phyloP scores from a whole-genome alignment of 2,797 vertebrate species.

The Cetoscarus ocellatus region DNA sequence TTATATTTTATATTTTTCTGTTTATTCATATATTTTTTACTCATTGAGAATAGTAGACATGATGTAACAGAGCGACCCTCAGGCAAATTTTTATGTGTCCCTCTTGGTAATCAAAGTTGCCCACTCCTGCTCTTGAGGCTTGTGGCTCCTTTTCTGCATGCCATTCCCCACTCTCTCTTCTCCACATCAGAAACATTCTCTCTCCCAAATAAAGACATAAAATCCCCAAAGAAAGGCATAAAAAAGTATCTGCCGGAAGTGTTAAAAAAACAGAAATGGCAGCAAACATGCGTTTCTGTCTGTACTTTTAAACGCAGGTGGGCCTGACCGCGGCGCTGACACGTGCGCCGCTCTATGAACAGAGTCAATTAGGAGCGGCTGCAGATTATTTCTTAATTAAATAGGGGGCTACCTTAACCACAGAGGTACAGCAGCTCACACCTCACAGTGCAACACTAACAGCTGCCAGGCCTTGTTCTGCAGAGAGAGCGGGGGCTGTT shows the following conservation, averaged over 20 bases:
- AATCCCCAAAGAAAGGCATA: too few relatives aligned
- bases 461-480: constrained; percentile 86
- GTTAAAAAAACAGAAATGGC: constrained; percentile 33
- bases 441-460: constrained; percentile 83
- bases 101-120: too few relatives aligned
- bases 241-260: constrained; percentile 16
- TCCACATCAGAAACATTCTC: too few relatives aligned
- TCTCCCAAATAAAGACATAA: too few relatives aligned
- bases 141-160: too few relatives aligned
- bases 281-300: constrained; percentile 53
- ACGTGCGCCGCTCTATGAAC: constrained; percentile 69
- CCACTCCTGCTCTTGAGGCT: too few relatives aligned
- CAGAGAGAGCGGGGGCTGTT: constrained; percentile 78
- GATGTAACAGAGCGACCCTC: too few relatives aligned
- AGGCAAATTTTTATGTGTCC: too few relatives aligned
- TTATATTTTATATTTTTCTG: too few relatives aligned
- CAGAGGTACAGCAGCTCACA: constrained; percentile 80
- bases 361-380: constrained; percentile 84
- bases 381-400: constrained; percentile 90
- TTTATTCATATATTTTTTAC: too few relatives aligned
- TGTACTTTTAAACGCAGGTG: constrained; percentile 65
- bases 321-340: constrained; percentile 70
- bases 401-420: constrained; percentile 78
- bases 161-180: too few relatives aligned
- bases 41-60: too few relatives aligned